phyloP scores from a whole-genome alignment of 2,797 vertebrate genomes.

The Podarcis siculus region DNA sequence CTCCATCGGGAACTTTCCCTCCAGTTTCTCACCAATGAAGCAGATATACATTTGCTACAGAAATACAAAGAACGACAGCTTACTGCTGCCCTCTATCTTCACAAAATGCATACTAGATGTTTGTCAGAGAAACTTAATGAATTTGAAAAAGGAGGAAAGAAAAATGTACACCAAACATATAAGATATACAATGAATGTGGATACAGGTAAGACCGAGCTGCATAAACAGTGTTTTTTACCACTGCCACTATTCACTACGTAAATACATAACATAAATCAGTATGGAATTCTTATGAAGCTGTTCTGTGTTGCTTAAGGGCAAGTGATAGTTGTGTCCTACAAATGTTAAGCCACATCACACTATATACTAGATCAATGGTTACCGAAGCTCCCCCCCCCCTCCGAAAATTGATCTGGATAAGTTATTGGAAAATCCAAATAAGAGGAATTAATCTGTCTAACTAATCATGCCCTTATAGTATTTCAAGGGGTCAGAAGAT shows the following conservation, averaged over 20 bases:
- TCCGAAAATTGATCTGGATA: not conserved
- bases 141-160: constrained; percentile 17
- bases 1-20: constrained; percentile 29
- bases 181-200: not conserved
- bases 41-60: not conserved
- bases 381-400: too few species aligned
- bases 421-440: not conserved
- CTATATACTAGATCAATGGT: not conserved
- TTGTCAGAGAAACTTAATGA: constrained; percentile 15
- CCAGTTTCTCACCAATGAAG: constrained; percentile 24
- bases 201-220: not conserved
- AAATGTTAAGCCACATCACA: not conserved
- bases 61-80: constrained; percentile 31
- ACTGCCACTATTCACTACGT: not conserved
- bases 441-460: not conserved
- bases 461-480: not conserved
- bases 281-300: not conserved
- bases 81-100: constrained; percentile 74
- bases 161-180: not conserved
- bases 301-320: not conserved
- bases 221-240: not conserved
- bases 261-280: not conserved
- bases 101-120: constrained; percentile 12
- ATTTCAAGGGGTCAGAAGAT: too few species aligned
- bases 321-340: not conserved